Conservation (phyloP, 2,797 vertebrate genomes). For the Tragopan temminckii region DNA sequence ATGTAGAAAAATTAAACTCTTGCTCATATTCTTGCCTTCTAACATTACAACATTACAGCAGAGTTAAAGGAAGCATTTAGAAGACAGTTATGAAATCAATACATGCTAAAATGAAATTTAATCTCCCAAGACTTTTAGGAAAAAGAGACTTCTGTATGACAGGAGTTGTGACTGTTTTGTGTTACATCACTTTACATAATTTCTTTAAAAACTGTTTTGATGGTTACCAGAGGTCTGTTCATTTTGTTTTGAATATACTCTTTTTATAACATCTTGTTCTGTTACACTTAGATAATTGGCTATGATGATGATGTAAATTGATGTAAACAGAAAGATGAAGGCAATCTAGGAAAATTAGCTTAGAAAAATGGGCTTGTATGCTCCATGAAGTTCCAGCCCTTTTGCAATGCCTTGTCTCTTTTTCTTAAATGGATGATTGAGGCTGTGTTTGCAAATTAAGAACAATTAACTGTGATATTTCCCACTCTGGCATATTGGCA, state of each 20-base stretch:
- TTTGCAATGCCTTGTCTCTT: not conserved
- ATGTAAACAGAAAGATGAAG: conserved; percentile 36
- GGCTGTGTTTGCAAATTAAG: not conserved
- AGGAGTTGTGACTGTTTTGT: not conserved
- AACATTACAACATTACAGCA: not conserved
- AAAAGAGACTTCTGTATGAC: not conserved
- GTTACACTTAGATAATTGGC: conserved; percentile 11
- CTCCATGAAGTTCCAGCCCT: conserved; percentile 25
- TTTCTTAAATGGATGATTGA: conserved; percentile 17
- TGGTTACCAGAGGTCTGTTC: conserved; percentile 14
- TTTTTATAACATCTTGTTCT: conserved; percentile 44
- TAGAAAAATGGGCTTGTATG: not conserved
- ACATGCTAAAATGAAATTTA: not conserved
- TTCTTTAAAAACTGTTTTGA: conserved; percentile 27
- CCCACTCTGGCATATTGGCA: not conserved
- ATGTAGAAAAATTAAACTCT: conserved; percentile 17
- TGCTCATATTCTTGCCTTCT: not conserved
- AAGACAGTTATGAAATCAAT: not conserved
- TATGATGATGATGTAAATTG: conserved; percentile 31
- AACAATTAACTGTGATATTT: not conserved
- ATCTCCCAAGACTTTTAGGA: not conserved
- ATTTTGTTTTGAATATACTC: not conserved
- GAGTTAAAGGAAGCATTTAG: not conserved
- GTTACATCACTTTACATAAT: not conserved
- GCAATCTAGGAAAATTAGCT: conserved; percentile 27